Base-by-base conservation (phyloP, 2,888 invertebrate genomes). In the Drosophila ustulata region DNA sequence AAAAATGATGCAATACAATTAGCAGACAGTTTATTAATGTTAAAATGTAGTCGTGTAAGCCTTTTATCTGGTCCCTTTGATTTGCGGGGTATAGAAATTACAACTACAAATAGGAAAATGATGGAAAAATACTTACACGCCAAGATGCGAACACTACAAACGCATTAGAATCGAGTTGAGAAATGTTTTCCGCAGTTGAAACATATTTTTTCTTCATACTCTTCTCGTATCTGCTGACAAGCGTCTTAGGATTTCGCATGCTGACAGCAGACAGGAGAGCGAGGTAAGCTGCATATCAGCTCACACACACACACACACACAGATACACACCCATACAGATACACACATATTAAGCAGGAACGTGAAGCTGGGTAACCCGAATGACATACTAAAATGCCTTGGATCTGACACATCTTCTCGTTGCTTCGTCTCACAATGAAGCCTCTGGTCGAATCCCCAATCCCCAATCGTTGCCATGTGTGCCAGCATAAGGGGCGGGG, bases 191-290 rank as follows among this genome's bases (percentile, higher is more conserved):
- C 78, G 55, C 64, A 73, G 53, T 61, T 78, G 63, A 67, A 71
- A 67, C 67, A 67, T 78, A 59, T 73, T 4, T 66, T 6, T 41
- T 13, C 7, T 41, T 7, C 18, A 13, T 39, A 0, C 2, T 39
- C 0, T 4, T 39, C 13, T 58, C 56, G 39, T 46, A 57, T 66
- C 57, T 63, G 50, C 73, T 78, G 78, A 68, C 78, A 78, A 62
- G 25, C 75, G 61, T 68, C 75, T 78, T 78, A 75, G 64, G 74
- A 73, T 75, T 75, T 78, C 58, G 75, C 68, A 57, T 78, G 78
- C 73, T 75, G 75, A 75, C 75, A 75, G 75, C 57, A 53, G 58
- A 73, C 32, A 75, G 75, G 57, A 53, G 58, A 73, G 78, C 73
- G 75, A 75, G 68, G 75, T 75, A 75, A 75, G 75, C 75, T 65